A percentile compares a stretch with the other conserved stretches of the same genome.
Conservation (phyloP, 2,888 invertebrate species). For the Leptinotarsa tumamoca region DNA sequence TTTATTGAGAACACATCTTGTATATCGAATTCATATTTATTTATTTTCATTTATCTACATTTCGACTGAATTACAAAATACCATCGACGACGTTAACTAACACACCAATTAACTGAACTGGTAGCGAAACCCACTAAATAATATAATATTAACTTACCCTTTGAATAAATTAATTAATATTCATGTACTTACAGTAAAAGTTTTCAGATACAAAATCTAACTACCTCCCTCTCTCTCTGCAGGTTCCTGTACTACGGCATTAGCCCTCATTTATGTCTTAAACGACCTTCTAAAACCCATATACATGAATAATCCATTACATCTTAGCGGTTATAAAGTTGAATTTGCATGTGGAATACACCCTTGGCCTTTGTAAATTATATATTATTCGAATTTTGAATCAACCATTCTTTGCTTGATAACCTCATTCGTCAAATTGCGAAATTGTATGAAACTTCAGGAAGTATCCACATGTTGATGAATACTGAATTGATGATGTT, state of each 20-base stretch:
- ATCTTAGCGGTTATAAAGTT: constrained; percentile 40
- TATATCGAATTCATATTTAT: too few relatives aligned
- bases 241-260: constrained; percentile 23
- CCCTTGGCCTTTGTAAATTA: constrained; percentile 34
- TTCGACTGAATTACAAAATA: too few relatives aligned
- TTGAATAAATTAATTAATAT: constrained; percentile 16
- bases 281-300: constrained; percentile 37
- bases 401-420: constrained; percentile 27
- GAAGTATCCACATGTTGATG: constrained; percentile 13
- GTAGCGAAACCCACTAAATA: neutral
- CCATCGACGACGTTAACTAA: neutral
- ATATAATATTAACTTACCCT: constrained; percentile 2
- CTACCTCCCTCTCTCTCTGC: constrained; percentile 19
- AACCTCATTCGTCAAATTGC: constrained; percentile 15
- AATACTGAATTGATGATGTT: neutral
- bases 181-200: neutral
- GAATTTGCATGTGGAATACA: constrained; percentile 39
- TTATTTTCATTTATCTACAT: too few relatives aligned
- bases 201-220: constrained; percentile 23
- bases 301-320: constrained; percentile 42
- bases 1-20: too few relatives aligned
- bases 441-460: constrained; percentile 7
- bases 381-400: constrained; percentile 30
- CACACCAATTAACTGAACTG: neutral
- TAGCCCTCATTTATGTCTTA: constrained; percentile 33